Percentiles rank a stretch among this genome's conserved stretches.
These are phyloP conservation scores for Drosophila pseudotakahashii DNA, from an alignment of 2,888 invertebrate genomes.

Conservation along the genomic window DNA sequence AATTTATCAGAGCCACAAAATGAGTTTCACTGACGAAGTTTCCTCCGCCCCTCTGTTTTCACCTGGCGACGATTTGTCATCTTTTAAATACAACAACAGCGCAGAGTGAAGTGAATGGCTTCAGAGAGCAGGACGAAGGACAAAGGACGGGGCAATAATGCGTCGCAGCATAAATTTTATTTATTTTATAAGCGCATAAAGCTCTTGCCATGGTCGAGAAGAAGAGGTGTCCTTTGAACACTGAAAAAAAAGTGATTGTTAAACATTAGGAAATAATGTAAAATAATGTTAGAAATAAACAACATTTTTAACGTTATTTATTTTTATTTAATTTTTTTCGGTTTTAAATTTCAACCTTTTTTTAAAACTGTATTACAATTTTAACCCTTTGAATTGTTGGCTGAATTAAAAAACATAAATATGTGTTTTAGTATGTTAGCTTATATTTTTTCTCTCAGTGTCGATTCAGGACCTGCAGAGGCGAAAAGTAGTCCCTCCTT, in stretches of 20 bases:
- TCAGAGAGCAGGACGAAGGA: constrained; percentile 35
- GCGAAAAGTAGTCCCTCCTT: not conserved
- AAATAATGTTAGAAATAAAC: no score
- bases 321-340: no score
- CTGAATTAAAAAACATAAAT: not conserved
- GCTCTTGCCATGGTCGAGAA: constrained; percentile 57
- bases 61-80: constrained; percentile 76
- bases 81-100: constrained; percentile 69
- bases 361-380: not conserved
- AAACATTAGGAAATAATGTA: no score
- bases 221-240: constrained; percentile 58
- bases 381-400: no score
- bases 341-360: no score
- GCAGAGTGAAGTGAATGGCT: constrained; percentile 33
- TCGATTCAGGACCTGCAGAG: not conserved
- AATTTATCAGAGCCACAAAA: constrained; percentile 81
- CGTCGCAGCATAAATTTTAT: constrained; percentile 79
- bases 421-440: not conserved
- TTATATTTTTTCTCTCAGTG: not conserved
- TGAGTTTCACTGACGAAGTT: constrained; percentile 54
- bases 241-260: not conserved
- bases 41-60: constrained; percentile 8
- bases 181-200: constrained; percentile 78
- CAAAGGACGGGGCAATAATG: constrained; percentile 77
- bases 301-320: no score